Percentiles rank a stretch among this genome's conserved stretches.
Evolutionary conservation across 2,888 invertebrate species (phyloP).

Genomic region (Pegoplata infirma): DNA sequence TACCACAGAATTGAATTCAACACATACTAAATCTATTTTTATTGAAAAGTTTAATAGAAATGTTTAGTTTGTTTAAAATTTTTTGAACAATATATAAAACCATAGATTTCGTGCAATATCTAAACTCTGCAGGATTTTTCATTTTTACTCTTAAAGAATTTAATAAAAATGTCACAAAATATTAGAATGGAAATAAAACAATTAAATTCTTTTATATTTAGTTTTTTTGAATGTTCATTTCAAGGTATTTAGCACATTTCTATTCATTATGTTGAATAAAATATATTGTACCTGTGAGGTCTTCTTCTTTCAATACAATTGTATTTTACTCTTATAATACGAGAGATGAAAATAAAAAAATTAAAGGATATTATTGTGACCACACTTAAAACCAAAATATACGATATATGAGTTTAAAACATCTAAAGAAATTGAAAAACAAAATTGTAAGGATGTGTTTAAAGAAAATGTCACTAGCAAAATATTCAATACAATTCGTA

Average conservation of each 20-base stretch:
- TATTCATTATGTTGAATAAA: neutral
- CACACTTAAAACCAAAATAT: constrained; percentile 75
- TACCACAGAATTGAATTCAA: neutral
- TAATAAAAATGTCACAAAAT: constrained; percentile 47
- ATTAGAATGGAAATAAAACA: constrained; percentile 36
- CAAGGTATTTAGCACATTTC: constrained; percentile 55
- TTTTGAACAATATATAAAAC: neutral
- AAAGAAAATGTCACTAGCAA: constrained; percentile 46
- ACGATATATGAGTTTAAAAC: constrained; percentile 62
- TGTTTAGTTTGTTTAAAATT: neutral
- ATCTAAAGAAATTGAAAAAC: constrained; percentile 12
- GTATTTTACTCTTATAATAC: constrained; percentile 42
- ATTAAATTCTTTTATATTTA: constrained; percentile 30
- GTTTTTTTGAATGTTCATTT: constrained; percentile 49
- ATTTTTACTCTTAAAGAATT: constrained; percentile 1
- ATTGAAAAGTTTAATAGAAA: constrained; percentile 11
- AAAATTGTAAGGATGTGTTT: constrained; percentile 56
- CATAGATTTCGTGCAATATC: constrained; percentile 33
- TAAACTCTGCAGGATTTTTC: constrained; percentile 29
- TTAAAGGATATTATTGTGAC: constrained; percentile 74
- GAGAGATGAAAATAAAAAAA: constrained; percentile 7
- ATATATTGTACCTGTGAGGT: constrained; percentile 51
- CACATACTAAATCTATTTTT: neutral
- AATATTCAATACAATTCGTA: constrained; percentile 44
- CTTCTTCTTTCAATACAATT: constrained; percentile 22